Percentiles rank a stretch among this genome's conserved stretches.
These are phyloP conservation scores for Cynocephalus volans DNA, from an alignment of 2,113 vertebrate genomes.

Conservation along the genomic window DNA sequence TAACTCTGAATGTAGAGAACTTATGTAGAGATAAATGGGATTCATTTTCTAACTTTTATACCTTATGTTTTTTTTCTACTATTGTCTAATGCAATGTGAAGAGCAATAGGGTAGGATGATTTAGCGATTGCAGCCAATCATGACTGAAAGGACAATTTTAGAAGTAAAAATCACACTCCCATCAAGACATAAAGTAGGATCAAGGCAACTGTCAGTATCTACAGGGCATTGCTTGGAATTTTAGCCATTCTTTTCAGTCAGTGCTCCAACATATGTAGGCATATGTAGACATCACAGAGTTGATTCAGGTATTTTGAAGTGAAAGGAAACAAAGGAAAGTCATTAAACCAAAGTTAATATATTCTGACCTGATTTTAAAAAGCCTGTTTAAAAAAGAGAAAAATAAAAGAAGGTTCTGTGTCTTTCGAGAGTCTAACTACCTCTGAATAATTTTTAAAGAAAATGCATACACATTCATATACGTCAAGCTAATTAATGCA, in stretches of 20 bases:
- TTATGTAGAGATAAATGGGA: no score
- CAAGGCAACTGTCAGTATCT: no score
- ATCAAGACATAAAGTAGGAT: background rate
- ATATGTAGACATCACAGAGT: background rate
- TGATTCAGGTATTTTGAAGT: no score
- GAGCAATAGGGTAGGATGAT: background rate
- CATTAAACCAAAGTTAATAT: no score
- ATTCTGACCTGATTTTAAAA: no score
- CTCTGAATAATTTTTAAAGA: no score
- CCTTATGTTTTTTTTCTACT: background rate
- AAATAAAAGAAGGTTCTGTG: no score
- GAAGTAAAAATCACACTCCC: background rate
- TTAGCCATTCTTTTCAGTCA: background rate
- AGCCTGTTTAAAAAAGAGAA: no score
- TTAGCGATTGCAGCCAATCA: background rate
- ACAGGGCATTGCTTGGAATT: background rate
- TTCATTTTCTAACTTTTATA: background rate
- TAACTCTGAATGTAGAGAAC: background rate
- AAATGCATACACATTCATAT: no score
- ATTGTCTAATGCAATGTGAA: background rate
- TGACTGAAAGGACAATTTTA: background rate
- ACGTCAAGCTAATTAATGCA: no score
- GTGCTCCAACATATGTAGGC: background rate
- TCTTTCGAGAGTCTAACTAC: no score
- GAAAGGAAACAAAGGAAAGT: no score